phyloP scores from a whole-genome alignment of 1,140 invertebrate species.

The Ladona fulva region DNA sequence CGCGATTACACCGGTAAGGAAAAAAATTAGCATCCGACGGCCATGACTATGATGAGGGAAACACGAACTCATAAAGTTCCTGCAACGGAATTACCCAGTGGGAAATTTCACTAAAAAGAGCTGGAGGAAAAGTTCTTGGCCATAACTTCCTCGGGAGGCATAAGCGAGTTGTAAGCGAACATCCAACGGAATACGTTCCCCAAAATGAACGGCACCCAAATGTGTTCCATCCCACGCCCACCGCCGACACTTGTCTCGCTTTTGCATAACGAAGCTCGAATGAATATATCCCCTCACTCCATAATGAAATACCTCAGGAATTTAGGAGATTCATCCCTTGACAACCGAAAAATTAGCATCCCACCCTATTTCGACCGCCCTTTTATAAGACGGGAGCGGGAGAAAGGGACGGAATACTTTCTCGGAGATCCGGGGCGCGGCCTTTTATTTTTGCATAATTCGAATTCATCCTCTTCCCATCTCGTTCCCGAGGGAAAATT shows the following conservation, averaged over 20 bases:
- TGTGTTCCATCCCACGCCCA: background rate
- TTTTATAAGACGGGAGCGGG: too few species aligned
- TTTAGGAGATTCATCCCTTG: background rate
- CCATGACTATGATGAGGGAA: too few species aligned
- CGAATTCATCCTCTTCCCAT: background rate
- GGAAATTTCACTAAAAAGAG: too few species aligned
- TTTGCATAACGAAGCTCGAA: background rate
- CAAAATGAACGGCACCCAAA: too few species aligned
- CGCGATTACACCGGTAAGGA: too few species aligned
- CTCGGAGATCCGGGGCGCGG: background rate
- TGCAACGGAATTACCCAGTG: too few species aligned
- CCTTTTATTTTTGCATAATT: background rate
- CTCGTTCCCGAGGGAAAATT: background rate
- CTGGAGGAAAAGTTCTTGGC: too few species aligned
- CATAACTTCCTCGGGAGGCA: too few species aligned
- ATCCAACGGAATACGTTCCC: too few species aligned
- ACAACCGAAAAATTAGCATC: slow-evolving; percentile 1
- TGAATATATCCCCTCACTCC: background rate
- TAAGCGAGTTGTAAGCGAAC: too few species aligned
- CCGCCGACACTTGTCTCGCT: background rate
- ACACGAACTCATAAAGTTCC: too few species aligned
- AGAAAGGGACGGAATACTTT: background rate
- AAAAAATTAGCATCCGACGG: too few species aligned
- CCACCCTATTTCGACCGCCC: background rate
- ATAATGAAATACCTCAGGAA: background rate